Conservation (phyloP, 2,113 vertebrate genomes). For the Synodontis membranacea region DNA sequence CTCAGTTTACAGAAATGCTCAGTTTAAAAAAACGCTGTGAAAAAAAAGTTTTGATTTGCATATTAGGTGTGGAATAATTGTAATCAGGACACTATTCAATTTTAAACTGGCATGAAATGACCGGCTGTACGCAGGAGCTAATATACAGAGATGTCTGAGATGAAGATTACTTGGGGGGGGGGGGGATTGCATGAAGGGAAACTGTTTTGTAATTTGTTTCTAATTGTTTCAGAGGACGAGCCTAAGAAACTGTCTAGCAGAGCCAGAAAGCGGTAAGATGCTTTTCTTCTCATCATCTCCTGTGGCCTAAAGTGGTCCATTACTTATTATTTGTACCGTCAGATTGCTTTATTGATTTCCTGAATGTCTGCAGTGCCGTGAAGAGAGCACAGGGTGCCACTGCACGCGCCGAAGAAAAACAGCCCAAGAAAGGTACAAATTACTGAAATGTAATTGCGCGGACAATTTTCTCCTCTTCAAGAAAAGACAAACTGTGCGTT, state of each 20-base stretch:
- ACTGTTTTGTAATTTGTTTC: background rate
- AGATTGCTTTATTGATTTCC: background rate
- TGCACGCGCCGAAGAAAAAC: constrained; percentile 42
- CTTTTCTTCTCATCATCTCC: background rate
- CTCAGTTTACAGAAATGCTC: background rate
- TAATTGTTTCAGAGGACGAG: constrained; percentile 55
- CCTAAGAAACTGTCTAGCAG: constrained; percentile 83
- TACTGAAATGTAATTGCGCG: background rate
- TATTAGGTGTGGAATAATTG: background rate
- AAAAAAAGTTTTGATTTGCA: background rate
- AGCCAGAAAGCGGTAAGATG: constrained; percentile 79
- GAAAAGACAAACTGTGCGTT: background rate
- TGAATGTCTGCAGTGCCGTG: constrained; percentile 64
- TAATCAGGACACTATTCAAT: background rate
- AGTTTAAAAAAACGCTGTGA: background rate
- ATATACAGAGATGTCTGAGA: background rate
- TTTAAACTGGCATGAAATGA: background rate
- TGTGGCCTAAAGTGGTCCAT: background rate
- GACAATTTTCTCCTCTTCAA: background rate
- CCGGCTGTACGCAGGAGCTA: background rate
- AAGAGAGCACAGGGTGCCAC: constrained; percentile 66
- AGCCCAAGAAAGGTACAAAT: constrained; percentile 66
- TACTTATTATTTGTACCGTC: background rate
- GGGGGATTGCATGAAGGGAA: background rate
- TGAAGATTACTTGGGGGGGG: background rate